These are phyloP conservation scores for Stegastes partitus DNA, from an alignment of 2,113 vertebrate species.

Conservation along the genomic window DNA sequence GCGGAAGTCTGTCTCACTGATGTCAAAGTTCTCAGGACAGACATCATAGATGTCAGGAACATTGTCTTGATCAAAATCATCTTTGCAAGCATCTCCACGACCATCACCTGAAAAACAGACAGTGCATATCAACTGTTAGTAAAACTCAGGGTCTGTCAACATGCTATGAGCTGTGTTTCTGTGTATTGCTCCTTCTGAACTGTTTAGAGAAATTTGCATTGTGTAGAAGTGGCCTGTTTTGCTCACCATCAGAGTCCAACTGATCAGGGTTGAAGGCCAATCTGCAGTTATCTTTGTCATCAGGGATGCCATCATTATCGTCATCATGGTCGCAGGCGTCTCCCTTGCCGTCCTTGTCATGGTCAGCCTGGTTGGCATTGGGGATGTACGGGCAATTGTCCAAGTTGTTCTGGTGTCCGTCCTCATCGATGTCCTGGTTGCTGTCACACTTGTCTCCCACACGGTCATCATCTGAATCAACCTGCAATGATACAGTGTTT, in stretches of 20 bases:
- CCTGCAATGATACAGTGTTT: constrained; percentile 77
- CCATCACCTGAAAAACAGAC: constrained; percentile 88
- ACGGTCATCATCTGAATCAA: constrained; percentile 94
- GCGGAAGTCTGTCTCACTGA: constrained; percentile 97
- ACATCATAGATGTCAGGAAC: constrained; percentile 97
- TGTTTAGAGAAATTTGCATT: neutral
- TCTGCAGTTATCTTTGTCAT: constrained; percentile 97
- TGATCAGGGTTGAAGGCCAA: constrained; percentile 94
- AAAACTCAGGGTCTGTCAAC: neutral
- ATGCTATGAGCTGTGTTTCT: no score
- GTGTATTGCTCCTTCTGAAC: neutral
- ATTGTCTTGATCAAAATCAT: constrained; percentile 96
- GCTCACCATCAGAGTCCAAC: constrained; percentile 93
- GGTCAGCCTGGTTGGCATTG: constrained; percentile 97
- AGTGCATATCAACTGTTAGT: neutral
- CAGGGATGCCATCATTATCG: constrained; percentile 97
- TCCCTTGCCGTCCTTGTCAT: constrained; percentile 98
- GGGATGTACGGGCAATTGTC: constrained; percentile 99
- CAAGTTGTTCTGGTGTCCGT: constrained; percentile 98
- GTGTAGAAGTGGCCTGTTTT: neutral
- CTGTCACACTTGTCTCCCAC: constrained; percentile 97
- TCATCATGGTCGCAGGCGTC: constrained; percentile 98
- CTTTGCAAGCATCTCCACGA: constrained; percentile 96
- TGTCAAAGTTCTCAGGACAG: constrained; percentile 97
- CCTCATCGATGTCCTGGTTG: constrained; percentile 99